Conservation (phyloP, 1,140 invertebrate species). For the Formica exsecta region DNA sequence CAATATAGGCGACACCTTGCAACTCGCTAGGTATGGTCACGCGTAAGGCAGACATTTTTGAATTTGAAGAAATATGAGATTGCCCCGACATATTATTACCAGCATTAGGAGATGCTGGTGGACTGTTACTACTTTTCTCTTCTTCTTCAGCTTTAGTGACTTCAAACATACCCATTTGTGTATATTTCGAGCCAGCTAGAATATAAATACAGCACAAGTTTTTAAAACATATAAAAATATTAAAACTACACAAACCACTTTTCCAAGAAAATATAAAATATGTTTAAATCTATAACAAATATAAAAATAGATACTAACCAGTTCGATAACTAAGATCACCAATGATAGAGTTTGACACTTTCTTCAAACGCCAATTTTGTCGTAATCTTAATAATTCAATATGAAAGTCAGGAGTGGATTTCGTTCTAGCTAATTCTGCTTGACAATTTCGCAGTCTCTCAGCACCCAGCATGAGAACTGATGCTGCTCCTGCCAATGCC, state of each 20-base stretch:
- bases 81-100: conserved; percentile 63
- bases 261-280: conserved; percentile 14
- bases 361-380: conserved; percentile 98
- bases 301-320: conserved; percentile 82
- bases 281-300: neutral
- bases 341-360: conserved; percentile 97
- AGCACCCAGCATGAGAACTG: conserved; percentile 93
- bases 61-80: conserved; percentile 74
- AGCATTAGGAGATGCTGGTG: conserved; percentile 87
- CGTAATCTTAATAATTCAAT: conserved; percentile 95
- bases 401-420: conserved; percentile 95
- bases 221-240: conserved; percentile 12
- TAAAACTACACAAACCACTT: conserved; percentile 29
- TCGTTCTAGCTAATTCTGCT: conserved; percentile 91
- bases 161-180: conserved; percentile 98
- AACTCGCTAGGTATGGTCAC: conserved; percentile 97
- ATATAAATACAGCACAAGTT: neutral
- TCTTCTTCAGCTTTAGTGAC: conserved; percentile 97
- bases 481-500: conserved; percentile 93
- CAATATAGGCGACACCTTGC: conserved; percentile 98
- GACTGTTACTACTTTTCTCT: conserved; percentile 86
- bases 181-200: conserved; percentile 94
- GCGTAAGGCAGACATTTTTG: conserved; percentile 93
- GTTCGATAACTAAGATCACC: conserved; percentile 98
- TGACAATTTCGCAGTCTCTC: conserved; percentile 94